phyloP scores from a whole-genome alignment of 2,113 vertebrate species.

The Ahaetulla prasina region DNA sequence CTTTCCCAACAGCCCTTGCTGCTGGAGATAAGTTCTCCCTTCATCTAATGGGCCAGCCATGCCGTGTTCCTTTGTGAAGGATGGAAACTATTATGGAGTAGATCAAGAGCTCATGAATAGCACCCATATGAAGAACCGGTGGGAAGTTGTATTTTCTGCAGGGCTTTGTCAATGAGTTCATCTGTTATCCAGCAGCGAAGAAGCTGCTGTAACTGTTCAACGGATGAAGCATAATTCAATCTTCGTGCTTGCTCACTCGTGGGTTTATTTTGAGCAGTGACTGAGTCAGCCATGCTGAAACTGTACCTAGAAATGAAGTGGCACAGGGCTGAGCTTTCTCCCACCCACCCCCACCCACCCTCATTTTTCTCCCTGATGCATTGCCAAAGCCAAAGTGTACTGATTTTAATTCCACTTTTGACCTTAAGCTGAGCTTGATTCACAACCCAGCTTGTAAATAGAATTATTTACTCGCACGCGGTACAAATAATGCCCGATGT shows the following conservation, averaged over 20 bases:
- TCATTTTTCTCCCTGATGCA: background rate
- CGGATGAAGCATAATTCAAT: background rate
- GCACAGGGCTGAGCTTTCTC: background rate
- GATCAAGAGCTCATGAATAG: background rate
- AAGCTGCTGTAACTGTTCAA: fast-evolving
- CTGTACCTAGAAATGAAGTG: fast-evolving
- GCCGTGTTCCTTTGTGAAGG: background rate
- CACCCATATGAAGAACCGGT: fast-evolving
- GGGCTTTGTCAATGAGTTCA: fast-evolving
- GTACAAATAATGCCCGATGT: background rate
- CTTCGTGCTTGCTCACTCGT: background rate
- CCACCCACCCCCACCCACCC: background rate
- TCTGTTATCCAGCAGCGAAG: fast-evolving
- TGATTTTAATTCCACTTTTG: conserved; percentile 4
- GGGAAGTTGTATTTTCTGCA: fast-evolving
- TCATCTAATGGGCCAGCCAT: background rate
- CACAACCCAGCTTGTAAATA: background rate
- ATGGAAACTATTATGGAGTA: background rate
- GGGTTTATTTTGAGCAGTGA: conserved; percentile 11
- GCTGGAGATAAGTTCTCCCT: background rate
- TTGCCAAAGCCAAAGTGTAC: background rate
- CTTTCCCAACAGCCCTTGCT: background rate
- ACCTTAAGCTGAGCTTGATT: background rate
- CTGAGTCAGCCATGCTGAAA: conserved; percentile 13
- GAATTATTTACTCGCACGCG: fast-evolving